phyloP scores from a whole-genome alignment of 1,140 invertebrate species.

The Rhopalosiphum padi region DNA sequence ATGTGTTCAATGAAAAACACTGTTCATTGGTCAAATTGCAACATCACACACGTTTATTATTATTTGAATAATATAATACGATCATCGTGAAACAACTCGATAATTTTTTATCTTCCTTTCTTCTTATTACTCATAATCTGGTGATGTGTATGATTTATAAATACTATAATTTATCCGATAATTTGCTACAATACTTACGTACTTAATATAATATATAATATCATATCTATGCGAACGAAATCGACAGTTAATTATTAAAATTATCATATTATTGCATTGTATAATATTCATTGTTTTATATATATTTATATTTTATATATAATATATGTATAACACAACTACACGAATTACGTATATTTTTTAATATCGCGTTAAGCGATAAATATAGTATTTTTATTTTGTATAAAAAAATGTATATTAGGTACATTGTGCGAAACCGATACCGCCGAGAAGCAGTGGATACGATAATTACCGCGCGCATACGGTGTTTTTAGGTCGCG shows the following conservation, averaged over 20 bases:
- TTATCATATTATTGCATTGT: neutral
- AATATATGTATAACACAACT: too few species aligned
- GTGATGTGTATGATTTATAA: neutral
- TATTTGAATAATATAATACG: neutral
- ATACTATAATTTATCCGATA: neutral
- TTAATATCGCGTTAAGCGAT: neutral
- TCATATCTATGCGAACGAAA: neutral
- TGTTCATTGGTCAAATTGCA: neutral
- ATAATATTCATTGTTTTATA: neutral
- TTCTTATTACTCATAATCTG: neutral
- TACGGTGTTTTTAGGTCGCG: constrained; percentile 35
- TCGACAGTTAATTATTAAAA: neutral
- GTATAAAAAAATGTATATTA: neutral
- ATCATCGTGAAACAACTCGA: neutral
- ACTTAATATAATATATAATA: neutral
- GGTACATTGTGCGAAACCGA: neutral
- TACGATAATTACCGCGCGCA: neutral
- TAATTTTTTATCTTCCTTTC: neutral
- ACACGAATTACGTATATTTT: neutral
- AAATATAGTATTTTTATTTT: neutral
- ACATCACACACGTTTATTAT: neutral
- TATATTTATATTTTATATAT: too few species aligned
- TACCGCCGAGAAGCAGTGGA: neutral
- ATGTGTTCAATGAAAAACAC: neutral
- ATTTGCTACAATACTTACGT: neutral